A percentile compares a stretch with the other conserved stretches of the same genome.
Conservation (phyloP, 2,797 vertebrate species). For the Falco novaeseelandiae region DNA sequence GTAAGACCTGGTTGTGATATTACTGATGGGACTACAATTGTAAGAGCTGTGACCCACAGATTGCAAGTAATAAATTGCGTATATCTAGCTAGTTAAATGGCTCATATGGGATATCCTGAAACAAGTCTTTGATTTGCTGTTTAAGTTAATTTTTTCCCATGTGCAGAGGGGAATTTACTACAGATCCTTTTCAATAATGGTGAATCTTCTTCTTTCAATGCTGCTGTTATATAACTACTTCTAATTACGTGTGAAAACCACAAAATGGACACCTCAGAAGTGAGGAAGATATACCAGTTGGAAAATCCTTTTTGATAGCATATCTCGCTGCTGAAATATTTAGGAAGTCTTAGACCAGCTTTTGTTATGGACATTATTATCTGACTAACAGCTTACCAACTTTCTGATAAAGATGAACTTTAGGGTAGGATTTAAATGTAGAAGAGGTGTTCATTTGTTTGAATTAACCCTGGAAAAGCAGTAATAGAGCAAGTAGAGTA, state of each 20-base stretch:
- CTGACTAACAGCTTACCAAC: background rate
- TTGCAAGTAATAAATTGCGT: background rate
- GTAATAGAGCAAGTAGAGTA: background rate
- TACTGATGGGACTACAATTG: background rate
- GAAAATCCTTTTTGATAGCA: background rate
- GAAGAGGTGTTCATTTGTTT: background rate
- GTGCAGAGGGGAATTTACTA: background rate
- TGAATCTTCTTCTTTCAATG: background rate
- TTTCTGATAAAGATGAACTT: background rate
- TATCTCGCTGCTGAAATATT: background rate
- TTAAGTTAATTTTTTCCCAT: background rate
- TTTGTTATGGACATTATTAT: background rate
- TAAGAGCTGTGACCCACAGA: background rate
- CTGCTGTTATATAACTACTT: background rate
- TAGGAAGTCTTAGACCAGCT: background rate
- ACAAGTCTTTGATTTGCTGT: background rate
- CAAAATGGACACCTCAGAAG: background rate
- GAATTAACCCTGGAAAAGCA: background rate
- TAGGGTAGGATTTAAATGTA: background rate
- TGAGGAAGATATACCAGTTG: background rate
- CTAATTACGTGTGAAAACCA: background rate
- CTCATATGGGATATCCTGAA: background rate
- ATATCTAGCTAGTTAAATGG: background rate
- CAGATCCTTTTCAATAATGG: background rate
- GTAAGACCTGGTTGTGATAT: background rate